A percentile compares a stretch with the other conserved stretches of the same genome.
Evolutionary conservation across 2,888 invertebrate species (phyloP).

Genomic region (Creontiades dilutus): DNA sequence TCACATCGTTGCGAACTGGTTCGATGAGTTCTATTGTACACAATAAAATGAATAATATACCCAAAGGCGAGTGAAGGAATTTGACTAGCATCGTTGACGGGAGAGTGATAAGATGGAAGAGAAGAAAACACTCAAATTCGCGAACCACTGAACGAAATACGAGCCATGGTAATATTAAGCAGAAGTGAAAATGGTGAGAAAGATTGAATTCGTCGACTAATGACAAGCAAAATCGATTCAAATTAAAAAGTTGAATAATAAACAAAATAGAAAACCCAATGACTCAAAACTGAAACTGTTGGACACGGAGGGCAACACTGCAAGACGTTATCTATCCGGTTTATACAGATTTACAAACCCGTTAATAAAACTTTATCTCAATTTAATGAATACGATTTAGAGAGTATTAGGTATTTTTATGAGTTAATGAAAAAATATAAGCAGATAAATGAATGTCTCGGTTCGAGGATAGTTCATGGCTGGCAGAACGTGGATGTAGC

Average conservation of each 20-base stretch:
- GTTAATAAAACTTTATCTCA: too few species aligned
- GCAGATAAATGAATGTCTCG: too few species aligned
- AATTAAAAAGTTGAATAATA: constrained; percentile 2
- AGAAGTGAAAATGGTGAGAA: background rate
- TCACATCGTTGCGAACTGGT: constrained; percentile 77
- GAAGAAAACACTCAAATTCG: background rate
- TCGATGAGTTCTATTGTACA: constrained; percentile 56
- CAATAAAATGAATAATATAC: constrained; percentile 6
- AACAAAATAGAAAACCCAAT: background rate
- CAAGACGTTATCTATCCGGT: too few species aligned
- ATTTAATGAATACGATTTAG: too few species aligned
- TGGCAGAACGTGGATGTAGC: too few species aligned
- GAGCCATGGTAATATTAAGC: background rate
- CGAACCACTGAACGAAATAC: background rate
- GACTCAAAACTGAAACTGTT: background rate
- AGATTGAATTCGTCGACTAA: background rate
- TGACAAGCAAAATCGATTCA: background rate
- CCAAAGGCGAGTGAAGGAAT: background rate
- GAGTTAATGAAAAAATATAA: too few species aligned
- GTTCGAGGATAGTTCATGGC: too few species aligned
- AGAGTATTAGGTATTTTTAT: too few species aligned
- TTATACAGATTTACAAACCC: too few species aligned
- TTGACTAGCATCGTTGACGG: constrained; percentile 57
- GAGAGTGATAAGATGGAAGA: background rate
- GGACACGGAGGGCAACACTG: background rate